Conservation (phyloP, 1,140 invertebrate species). For the Odontomachus brunneus region DNA sequence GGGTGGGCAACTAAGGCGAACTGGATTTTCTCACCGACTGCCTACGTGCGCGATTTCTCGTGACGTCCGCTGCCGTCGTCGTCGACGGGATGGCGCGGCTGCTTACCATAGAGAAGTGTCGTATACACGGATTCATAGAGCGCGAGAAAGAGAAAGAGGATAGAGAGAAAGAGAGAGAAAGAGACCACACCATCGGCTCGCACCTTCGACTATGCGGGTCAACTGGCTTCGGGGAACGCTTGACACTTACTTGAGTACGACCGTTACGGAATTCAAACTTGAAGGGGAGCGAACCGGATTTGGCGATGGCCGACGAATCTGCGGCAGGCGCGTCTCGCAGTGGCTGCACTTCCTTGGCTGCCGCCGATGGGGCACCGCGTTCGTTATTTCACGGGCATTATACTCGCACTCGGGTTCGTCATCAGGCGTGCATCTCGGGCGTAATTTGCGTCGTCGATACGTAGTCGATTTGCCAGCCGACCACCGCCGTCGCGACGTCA, state of each 20-base stretch:
- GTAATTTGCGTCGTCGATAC: conserved; percentile 1
- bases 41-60: conserved; percentile 32
- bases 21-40: conserved; percentile 57
- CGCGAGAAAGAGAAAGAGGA: too few species aligned
- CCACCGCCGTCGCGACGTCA: conserved; percentile 38
- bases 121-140: neutral
- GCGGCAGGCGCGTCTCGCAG: conserved; percentile 9
- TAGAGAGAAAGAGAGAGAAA: too few species aligned
- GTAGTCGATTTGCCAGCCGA: neutral
- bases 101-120: too few species aligned
- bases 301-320: conserved; percentile 52
- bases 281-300: conserved; percentile 44
- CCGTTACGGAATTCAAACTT: conserved; percentile 72
- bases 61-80: neutral
- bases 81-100: neutral
- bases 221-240: neutral
- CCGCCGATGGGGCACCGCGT: neutral
- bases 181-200: too few species aligned
- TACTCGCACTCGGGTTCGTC: neutral
- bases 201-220: too few species aligned
- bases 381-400: conserved; percentile 29
- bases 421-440: conserved; percentile 12
- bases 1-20: conserved; percentile 61
- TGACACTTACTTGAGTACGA: conserved; percentile 46
- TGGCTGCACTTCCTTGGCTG: neutral